Evolutionary conservation across 2,888 invertebrate genomes (phyloP).

Genomic region (Acleris sparsana): DNA sequence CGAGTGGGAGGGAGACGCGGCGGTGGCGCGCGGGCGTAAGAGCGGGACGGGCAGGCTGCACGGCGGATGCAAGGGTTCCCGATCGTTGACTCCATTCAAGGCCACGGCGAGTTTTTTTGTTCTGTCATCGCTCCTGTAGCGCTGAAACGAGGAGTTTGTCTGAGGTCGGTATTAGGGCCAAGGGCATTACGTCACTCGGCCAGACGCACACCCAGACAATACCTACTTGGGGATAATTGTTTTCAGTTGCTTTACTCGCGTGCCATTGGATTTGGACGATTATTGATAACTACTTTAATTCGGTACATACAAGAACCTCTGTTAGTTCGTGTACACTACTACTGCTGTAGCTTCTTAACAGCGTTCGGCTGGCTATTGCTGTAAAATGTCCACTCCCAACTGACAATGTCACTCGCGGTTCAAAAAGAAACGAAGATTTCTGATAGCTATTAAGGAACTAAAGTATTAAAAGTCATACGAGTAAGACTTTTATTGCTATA

Average conservation of each 20-base stretch:
- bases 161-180: conserved; percentile 58
- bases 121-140: conserved; percentile 70
- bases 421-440: no score
- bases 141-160: conserved; percentile 75
- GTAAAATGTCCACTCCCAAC: no score
- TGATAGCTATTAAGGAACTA: no score
- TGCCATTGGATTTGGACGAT: no score
- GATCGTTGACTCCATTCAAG: conserved; percentile 81
- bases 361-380: no score
- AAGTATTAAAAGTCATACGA: no score
- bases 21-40: conserved; percentile 42
- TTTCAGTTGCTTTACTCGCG: neutral
- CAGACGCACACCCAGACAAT: conserved; percentile 21
- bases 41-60: conserved; percentile 62
- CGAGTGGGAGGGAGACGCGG: conserved; percentile 56
- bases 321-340: no score
- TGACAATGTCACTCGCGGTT: no score
- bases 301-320: no score
- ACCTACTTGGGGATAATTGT: conserved; percentile 18
- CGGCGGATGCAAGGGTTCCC: conserved; percentile 80
- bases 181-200: conserved; percentile 30
- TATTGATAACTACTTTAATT: no score
- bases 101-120: conserved; percentile 75
- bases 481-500: no score
- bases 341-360: no score